Percentiles rank a stretch among this genome's conserved stretches.
These are phyloP conservation scores for Diplodus puntazzo DNA, from an alignment of 2,797 vertebrate species.

Conservation along the genomic window DNA sequence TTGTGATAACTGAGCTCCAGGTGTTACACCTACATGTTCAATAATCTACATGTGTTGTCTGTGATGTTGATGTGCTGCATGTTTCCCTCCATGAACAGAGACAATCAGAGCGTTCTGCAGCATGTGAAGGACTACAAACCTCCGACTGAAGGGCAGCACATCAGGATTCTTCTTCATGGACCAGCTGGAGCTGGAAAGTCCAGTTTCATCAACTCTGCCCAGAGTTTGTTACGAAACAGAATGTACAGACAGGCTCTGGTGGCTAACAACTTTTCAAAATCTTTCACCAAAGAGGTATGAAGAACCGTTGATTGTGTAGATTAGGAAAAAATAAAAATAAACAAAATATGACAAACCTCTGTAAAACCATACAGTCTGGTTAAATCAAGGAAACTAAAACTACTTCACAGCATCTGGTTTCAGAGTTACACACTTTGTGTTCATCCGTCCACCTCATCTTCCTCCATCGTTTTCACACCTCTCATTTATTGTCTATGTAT, in stretches of 20 bases:
- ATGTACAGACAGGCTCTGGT: background rate
- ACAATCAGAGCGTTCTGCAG: accelerated
- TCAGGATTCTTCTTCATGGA: slow-evolving; percentile 53
- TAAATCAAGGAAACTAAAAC: no score
- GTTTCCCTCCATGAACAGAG: background rate
- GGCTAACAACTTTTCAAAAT: accelerated
- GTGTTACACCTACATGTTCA: no score
- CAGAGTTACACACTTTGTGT: no score
- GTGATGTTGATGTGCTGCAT: background rate
- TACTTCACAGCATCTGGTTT: background rate
- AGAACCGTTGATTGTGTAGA: background rate
- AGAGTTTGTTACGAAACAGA: background rate
- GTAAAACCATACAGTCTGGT: no score
- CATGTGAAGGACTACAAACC: background rate
- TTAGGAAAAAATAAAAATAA: no score
- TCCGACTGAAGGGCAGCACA: background rate
- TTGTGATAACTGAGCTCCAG: no score
- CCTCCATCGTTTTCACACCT: no score
- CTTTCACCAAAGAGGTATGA: slow-evolving; percentile 16
- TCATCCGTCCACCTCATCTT: no score
- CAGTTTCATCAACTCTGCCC: slow-evolving; percentile 52
- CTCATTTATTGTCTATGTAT: no score
- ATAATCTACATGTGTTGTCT: no score
- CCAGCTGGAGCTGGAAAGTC: slow-evolving; percentile 44
- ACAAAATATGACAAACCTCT: no score